These are phyloP conservation scores for Sarcophaga peregrina DNA, from an alignment of 1,140 invertebrate species.

Conservation along the genomic window DNA sequence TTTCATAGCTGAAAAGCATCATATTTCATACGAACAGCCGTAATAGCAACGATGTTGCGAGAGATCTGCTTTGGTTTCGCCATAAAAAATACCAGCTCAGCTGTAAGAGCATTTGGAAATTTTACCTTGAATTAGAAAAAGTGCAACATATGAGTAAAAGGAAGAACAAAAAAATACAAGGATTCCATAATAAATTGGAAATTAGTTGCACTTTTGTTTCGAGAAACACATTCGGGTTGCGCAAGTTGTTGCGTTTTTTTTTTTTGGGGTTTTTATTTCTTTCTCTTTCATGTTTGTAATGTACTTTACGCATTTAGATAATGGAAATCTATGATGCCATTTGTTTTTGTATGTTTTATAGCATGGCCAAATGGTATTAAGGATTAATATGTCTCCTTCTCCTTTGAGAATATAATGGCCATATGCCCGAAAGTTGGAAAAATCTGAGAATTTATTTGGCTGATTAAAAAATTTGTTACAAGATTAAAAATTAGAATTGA, in stretches of 20 bases:
- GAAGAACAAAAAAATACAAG: neutral
- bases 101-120: neutral
- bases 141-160: neutral
- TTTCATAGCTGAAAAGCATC: slow-evolving; percentile 44
- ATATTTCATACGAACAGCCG: slow-evolving; percentile 42
- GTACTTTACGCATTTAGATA: neutral
- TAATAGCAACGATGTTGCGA: neutral
- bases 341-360: neutral
- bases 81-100: neutral
- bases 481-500: too few relatives aligned
- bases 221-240: neutral
- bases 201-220: slow-evolving; percentile 28
- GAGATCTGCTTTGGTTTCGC: neutral
- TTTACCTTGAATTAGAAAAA: neutral
- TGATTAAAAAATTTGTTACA: too few relatives aligned
- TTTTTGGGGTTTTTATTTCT: neutral
- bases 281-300: too few relatives aligned
- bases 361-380: too few relatives aligned
- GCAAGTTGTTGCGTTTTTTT: neutral
- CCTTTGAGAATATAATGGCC: too few relatives aligned
- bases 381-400: too few relatives aligned
- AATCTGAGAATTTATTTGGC: too few relatives aligned
- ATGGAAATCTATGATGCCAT: neutral
- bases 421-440: too few relatives aligned
- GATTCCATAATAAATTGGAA: slow-evolving; percentile 16